Percentiles rank a stretch among this genome's conserved stretches.
Conservation (phyloP, 2,888 invertebrate genomes). For the Lithophane socia region DNA sequence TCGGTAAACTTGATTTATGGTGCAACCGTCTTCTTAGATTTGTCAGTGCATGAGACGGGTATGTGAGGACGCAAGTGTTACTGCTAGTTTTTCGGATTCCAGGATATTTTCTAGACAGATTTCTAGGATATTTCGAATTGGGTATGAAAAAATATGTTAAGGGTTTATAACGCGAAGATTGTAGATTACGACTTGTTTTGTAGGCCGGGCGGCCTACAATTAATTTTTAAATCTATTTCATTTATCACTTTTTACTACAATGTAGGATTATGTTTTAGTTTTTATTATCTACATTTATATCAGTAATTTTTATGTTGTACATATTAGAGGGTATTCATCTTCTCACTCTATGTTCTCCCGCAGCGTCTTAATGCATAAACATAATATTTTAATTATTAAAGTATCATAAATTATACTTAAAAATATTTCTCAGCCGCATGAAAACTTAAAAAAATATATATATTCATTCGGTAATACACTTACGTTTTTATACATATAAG, state of each 20-base stretch:
- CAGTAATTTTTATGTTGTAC: neutral
- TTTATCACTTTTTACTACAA: neutral
- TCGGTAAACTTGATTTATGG: constrained; percentile 82
- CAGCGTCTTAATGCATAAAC: neutral
- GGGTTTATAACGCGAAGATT: too few relatives aligned
- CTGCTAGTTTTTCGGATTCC: neutral
- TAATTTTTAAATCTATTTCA: neutral
- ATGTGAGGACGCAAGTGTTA: constrained; percentile 32
- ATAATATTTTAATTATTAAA: neutral
- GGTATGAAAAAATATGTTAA: neutral
- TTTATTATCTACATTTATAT: neutral
- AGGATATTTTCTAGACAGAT: neutral
- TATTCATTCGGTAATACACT: too few relatives aligned
- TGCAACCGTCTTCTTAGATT: constrained; percentile 78
- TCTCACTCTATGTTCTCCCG: neutral
- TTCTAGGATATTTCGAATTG: neutral
- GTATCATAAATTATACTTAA: too few relatives aligned
- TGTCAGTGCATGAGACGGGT: constrained; percentile 67
- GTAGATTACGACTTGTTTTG: neutral
- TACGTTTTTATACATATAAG: too few relatives aligned
- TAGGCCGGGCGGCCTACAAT: too few relatives aligned
- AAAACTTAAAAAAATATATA: too few relatives aligned
- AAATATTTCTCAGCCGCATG: neutral
- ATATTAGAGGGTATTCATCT: neutral
- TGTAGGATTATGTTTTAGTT: neutral